Conservation (phyloP, 2,888 invertebrate genomes). For the Cheiracanthium punctorium region DNA sequence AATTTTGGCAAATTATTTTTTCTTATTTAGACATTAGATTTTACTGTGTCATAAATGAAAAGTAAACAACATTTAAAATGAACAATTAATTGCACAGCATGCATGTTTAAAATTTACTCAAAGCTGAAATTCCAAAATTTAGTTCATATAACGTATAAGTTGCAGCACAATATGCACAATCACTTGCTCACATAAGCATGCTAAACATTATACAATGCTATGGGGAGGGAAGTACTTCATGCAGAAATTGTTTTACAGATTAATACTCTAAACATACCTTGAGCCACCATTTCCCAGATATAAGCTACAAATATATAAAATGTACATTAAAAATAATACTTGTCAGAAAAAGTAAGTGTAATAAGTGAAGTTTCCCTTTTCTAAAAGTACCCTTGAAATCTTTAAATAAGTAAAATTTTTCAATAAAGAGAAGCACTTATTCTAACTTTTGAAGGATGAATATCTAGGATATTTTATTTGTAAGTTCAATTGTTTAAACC, state of each 20-base stretch:
- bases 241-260: conserved; percentile 34
- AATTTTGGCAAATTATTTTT: too few species aligned
- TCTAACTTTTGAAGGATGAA: too few species aligned
- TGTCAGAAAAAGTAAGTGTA: neutral
- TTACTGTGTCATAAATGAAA: too few species aligned
- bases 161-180: neutral
- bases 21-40: too few species aligned
- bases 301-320: conserved; percentile 80
- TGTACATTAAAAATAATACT: conserved; percentile 42
- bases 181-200: conserved; percentile 27
- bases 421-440: too few species aligned
- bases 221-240: conserved; percentile 36
- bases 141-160: neutral
- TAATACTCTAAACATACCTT: conserved; percentile 79
- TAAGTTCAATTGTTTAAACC: too few species aligned
- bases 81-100: neutral
- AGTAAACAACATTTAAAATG: too few species aligned
- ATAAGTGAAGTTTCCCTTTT: neutral
- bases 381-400: neutral
- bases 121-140: neutral
- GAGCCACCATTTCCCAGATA: conserved; percentile 81
- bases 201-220: conserved; percentile 33
- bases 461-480: too few species aligned
- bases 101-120: neutral
- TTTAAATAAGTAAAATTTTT: neutral